Evolutionary conservation across 2,888 invertebrate genomes (phyloP), one percentile per base, ranked within the genome.

Genomic region (Hyles lineata): DNA sequence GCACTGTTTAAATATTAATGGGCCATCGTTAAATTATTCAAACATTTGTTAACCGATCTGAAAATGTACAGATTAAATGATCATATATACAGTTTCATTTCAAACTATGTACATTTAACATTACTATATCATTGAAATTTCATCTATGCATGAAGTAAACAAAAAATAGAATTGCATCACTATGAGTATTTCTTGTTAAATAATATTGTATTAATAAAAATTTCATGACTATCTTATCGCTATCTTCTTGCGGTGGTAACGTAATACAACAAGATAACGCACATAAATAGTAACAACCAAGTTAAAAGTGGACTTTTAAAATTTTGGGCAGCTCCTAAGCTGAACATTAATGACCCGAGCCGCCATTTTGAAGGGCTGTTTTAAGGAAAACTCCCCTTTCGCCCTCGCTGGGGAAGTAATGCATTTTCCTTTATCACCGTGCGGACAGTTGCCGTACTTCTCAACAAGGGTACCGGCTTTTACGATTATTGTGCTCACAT

Each of bases 361-460:
- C 89, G 90, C 90, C 91, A 90, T 92, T 92, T 91, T 89, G 89
- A 85, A 89, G 87, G 90, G 90, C 87, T 87, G 89, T 88, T 90
- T 91, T 87, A 83, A 90, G 90, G 88, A 90, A 91, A 90, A 87
- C 87, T 87, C 87, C 86, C 87, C 76, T 78, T 78, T 83, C 85
- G 78, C 89, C 86, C 87, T 87, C 87, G 80, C 83, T 82, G 84
- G 91, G 93, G 91, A 93, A 90, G 92, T 92, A 93, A 94, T 93
- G 94, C 93, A 92, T 94, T 94, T 93, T 91, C 91, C 90, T 93
- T 94, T 93, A 93, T 93, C 91, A 88, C 89, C 87, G 82, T 83
- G 90, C 89, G 90, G 92, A 92, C 93, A 92, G 92, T 91, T 92
- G 87, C 87, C 89, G 86, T 85, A 89, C 89, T 91, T 85, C 87